These are phyloP conservation scores for Eupelmus urozonus DNA, from an alignment of 2,888 invertebrate genomes.

Conservation along the genomic window DNA sequence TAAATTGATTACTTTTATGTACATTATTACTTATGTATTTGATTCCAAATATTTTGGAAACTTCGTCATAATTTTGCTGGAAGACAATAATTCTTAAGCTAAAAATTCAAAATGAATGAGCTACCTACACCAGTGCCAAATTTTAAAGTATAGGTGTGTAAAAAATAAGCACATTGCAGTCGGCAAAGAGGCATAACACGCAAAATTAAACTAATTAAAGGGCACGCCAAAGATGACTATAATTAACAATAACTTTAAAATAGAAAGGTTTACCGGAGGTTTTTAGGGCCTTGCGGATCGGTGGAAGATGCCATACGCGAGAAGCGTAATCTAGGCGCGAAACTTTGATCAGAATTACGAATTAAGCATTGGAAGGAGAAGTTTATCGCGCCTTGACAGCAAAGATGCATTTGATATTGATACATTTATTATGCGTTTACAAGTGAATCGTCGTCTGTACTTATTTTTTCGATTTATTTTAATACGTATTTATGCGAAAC, in stretches of 20 bases:
- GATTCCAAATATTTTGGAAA: conserved; percentile 27
- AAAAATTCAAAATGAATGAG: conserved; percentile 17
- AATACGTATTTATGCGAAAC: conserved; percentile 27
- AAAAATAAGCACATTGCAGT: conserved; percentile 13
- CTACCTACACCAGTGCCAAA: conserved; percentile 46
- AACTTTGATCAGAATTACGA: neutral
- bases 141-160: conserved; percentile 33
- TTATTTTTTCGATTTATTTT: conserved; percentile 40
- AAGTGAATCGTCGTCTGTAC: conserved; percentile 48
- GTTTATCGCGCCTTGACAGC: conserved; percentile 16
- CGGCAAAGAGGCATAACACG: conserved; percentile 38
- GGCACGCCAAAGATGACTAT: conserved; percentile 59
- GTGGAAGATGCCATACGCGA: conserved; percentile 67
- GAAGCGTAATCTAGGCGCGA: conserved; percentile 17
- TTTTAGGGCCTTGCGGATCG: conserved; percentile 68
- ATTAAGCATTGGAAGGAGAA: neutral
- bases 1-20: conserved; percentile 13
- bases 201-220: conserved; percentile 22
- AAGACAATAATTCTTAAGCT: conserved; percentile 35
- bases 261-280: conserved; percentile 41
- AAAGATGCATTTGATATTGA: conserved; percentile 49
- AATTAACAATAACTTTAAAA: conserved; percentile 59
- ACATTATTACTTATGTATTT: conserved; percentile 2
- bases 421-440: conserved; percentile 25
- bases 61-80: conserved; percentile 13